Conservation (phyloP, 2,797 vertebrate species). For the Amblyopsis hoosieri region DNA sequence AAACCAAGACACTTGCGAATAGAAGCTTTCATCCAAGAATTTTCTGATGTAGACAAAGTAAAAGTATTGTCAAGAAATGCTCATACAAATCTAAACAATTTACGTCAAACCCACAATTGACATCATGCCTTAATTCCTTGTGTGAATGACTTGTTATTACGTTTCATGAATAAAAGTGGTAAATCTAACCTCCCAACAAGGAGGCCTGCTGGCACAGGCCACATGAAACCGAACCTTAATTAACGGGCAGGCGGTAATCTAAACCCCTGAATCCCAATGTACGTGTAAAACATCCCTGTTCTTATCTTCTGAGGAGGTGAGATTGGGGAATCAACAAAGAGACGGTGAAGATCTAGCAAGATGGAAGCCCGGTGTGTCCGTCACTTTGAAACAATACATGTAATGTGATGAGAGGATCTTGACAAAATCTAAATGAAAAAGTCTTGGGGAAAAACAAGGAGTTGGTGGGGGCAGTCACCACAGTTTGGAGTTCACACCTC, state of each 20-base stretch:
- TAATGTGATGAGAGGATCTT: constrained; percentile 77
- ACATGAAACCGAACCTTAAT: constrained; percentile 17
- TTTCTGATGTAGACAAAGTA: neutral
- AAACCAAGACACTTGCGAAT: neutral
- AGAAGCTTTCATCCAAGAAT: neutral
- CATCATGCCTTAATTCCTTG: constrained; percentile 1
- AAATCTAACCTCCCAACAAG: too few species aligned
- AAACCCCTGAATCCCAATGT: constrained; percentile 32
- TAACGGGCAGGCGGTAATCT: constrained; percentile 19
- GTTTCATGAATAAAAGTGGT: neutral
- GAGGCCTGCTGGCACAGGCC: neutral
- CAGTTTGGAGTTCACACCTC: constrained; percentile 42
- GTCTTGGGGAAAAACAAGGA: constrained; percentile 65
- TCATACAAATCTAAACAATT: too few species aligned
- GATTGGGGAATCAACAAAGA: constrained; percentile 39
- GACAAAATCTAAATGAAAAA: constrained; percentile 85
- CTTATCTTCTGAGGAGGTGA: constrained; percentile 45
- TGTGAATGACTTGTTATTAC: constrained; percentile 1
- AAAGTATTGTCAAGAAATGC: too few species aligned
- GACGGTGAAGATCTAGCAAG: constrained; percentile 33
- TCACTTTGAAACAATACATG: constrained; percentile 68
- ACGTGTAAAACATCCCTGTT: constrained; percentile 33
- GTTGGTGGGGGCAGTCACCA: constrained; percentile 49
- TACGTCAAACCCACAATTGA: too few species aligned
- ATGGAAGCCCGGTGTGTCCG: constrained; percentile 27